phyloP scores from a whole-genome alignment of 2,888 invertebrate genomes.

The Cepaea hortensis region DNA sequence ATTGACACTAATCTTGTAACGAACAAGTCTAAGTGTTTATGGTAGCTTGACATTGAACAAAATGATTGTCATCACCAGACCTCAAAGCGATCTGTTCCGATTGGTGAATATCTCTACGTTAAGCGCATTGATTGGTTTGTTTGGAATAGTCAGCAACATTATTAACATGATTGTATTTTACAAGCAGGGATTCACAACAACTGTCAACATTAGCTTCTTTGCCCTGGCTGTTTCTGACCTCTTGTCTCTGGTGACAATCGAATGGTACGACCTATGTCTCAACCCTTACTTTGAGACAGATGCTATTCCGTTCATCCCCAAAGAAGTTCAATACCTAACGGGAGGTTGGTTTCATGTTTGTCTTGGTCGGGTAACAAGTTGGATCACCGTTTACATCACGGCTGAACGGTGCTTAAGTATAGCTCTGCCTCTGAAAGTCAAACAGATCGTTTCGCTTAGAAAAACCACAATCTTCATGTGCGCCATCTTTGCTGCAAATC shows the following conservation, averaged over 20 bases:
- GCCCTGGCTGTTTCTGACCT: slow-evolving; percentile 24
- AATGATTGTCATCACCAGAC: not conserved
- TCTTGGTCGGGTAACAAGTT: too few species aligned
- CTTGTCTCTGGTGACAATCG: slow-evolving; percentile 2
- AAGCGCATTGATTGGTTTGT: slow-evolving; percentile 12
- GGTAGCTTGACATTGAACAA: too few species aligned
- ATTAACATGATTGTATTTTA: slow-evolving; percentile 30
- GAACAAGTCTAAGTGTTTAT: too few species aligned
- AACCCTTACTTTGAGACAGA: slow-evolving; percentile 14
- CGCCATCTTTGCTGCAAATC: slow-evolving; percentile 8
- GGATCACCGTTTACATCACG: too few species aligned
- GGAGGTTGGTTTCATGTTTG: not conserved
- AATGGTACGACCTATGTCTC: slow-evolving; percentile 17
- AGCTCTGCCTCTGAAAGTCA: slow-evolving; percentile 31
- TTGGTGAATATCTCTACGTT: slow-evolving; percentile 6
- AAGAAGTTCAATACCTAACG: slow-evolving; percentile 22
- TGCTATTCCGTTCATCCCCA: not conserved
- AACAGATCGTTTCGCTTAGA: slow-evolving; percentile 17
- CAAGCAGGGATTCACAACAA: slow-evolving; percentile 15
- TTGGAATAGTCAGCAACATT: slow-evolving; percentile 26
- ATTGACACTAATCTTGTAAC: too few species aligned
- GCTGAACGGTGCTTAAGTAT: not conserved
- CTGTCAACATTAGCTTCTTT: slow-evolving; percentile 35
- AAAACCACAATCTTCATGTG: not conserved
- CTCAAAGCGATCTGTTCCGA: slow-evolving; percentile 5